phyloP scores from a whole-genome alignment of 2,888 invertebrate genomes.

The Lissonota sp. region DNA sequence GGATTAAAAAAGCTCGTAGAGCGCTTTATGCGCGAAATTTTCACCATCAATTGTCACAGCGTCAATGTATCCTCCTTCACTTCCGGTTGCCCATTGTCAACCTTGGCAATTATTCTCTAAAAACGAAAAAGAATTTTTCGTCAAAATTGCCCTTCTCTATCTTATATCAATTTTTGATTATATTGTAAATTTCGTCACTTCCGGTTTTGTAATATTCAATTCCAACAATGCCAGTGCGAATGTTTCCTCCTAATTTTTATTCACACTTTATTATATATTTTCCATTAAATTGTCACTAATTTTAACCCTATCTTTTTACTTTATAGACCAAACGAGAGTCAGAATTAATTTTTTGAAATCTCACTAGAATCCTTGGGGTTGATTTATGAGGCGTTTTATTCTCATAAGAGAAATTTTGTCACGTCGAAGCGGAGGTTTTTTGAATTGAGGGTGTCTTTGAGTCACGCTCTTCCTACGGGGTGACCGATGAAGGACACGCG shows the following conservation, averaged over 20 bases:
- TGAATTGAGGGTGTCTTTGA: background rate
- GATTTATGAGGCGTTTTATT: background rate
- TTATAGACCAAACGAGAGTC: too few relatives aligned
- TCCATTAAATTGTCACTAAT: too few relatives aligned
- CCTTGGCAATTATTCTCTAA: background rate
- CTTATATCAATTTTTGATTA: background rate
- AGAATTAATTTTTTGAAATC: background rate
- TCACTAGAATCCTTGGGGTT: constrained; percentile 1
- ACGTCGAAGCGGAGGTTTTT: background rate
- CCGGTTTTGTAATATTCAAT: background rate
- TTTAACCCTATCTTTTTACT: too few relatives aligned
- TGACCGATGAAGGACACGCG: background rate
- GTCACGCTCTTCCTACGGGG: too few relatives aligned
- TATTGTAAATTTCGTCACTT: background rate
- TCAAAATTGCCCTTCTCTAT: background rate
- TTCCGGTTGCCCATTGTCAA: background rate
- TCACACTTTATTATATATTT: too few relatives aligned
- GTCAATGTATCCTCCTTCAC: too few relatives aligned
- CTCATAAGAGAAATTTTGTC: background rate
- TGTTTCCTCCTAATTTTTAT: background rate
- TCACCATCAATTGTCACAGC: too few relatives aligned
- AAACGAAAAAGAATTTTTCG: background rate
- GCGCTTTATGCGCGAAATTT: too few relatives aligned
- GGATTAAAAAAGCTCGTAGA: too few relatives aligned
- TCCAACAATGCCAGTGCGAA: background rate